Evolutionary conservation across 1,140 invertebrate genomes (phyloP).

Genomic region (Nasonia giraulti): DNA sequence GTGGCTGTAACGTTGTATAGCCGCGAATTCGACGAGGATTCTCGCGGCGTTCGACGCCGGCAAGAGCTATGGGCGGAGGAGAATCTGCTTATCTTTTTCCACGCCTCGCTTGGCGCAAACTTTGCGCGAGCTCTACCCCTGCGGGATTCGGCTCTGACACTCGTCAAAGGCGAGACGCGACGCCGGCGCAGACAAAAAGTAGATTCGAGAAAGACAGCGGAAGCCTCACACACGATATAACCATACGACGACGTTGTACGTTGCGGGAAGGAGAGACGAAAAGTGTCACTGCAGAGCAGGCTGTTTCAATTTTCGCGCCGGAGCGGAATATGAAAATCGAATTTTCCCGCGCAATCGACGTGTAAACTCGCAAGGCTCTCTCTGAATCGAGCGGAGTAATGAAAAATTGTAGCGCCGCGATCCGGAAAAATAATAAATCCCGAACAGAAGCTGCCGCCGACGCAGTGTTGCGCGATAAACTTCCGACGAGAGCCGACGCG

Average conservation of each 20-base stretch:
- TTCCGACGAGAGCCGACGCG: neutral
- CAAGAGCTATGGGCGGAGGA: conserved; percentile 10
- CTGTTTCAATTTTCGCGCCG: conserved; percentile 45
- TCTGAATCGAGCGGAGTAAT: neutral
- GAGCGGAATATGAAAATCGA: conserved; percentile 31
- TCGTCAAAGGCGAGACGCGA: conserved; percentile 9
- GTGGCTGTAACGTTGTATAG: neutral
- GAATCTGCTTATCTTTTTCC: conserved; percentile 49
- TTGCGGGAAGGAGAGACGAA: neutral
- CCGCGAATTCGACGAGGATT: conserved; percentile 27
- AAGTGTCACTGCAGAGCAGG: neutral
- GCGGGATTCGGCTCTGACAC: neutral
- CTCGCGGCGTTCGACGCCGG: conserved; percentile 24
- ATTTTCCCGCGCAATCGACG: conserved; percentile 38
- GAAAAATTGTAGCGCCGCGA: neutral
- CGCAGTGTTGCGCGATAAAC: conserved; percentile 13
- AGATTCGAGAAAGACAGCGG: neutral
- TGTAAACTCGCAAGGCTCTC: conserved; percentile 9
- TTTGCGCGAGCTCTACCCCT: neutral
- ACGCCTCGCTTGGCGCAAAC: conserved; percentile 36
- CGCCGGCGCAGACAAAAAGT: neutral
- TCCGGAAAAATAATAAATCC: conserved; percentile 19
- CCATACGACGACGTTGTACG: neutral
- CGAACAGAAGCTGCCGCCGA: neutral
- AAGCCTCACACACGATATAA: neutral